Percentiles rank a stretch among this genome's conserved stretches.
Evolutionary conservation across 2,797 vertebrate genomes (phyloP).

Genomic region (Naso thynnoides): DNA sequence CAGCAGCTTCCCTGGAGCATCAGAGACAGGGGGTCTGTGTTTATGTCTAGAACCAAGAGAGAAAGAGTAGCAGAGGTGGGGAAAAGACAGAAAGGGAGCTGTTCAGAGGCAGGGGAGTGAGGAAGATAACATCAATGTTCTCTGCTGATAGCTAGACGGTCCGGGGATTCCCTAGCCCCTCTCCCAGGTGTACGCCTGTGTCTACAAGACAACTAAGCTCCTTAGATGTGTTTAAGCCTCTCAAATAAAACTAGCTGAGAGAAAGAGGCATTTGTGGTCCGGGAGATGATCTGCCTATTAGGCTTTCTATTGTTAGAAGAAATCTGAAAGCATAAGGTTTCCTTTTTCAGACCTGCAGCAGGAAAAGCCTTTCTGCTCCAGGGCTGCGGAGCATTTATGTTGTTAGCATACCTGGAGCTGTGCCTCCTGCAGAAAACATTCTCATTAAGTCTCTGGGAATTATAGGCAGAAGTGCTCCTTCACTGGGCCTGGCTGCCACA

Average conservation of each 20-base stretch:
- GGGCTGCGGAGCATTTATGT: conserved; percentile 68
- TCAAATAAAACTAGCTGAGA: conserved; percentile 62
- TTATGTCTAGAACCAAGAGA: conserved; percentile 50
- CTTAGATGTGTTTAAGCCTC: conserved; percentile 66
- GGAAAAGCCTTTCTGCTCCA: conserved; percentile 62
- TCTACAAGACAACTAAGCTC: conserved; percentile 64
- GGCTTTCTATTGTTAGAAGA: conserved; percentile 60
- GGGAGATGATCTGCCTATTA: conserved; percentile 63
- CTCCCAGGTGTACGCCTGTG: conserved; percentile 54
- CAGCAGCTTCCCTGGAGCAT: conserved; percentile 27
- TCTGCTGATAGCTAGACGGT: conserved; percentile 49
- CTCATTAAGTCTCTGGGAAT: conserved; percentile 49
- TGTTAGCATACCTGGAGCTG: conserved; percentile 75
- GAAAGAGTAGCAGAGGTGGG: conserved; percentile 31
- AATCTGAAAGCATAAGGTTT: conserved; percentile 67
- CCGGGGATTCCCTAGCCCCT: conserved; percentile 50
- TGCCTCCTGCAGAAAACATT: conserved; percentile 54
- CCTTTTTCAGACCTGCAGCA: conserved; percentile 56
- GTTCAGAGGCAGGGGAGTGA: conserved; percentile 44
- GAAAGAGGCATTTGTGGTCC: conserved; percentile 58
- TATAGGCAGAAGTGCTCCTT: conserved; percentile 16
- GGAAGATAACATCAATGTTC: conserved; percentile 44
- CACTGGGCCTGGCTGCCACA: conserved; percentile 18
- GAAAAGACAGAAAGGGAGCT: conserved; percentile 47
- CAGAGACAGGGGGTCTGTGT: conserved; percentile 35